Evolutionary conservation across 1,140 invertebrate species (phyloP), one percentile per base, ranked within the genome.

Genomic region (Fopius arisanus): DNA sequence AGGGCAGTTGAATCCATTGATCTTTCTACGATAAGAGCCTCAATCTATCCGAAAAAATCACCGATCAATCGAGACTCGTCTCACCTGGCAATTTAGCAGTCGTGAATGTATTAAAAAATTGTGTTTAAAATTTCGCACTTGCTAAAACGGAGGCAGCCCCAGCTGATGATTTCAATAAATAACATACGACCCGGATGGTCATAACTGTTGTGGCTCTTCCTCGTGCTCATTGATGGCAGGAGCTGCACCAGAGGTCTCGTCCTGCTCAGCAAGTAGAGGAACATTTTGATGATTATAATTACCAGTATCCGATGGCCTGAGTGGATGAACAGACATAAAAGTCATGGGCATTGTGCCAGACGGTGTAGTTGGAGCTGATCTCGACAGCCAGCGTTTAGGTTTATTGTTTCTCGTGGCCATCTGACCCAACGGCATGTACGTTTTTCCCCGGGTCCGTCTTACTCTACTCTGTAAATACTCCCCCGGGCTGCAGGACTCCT

Each of bases 351-450:
- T 83, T 26, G 83, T 88, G 3, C 91, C 90, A 63, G 91, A 93
- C 0, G 93, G 93, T 0, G 94, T 95, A 2, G 92, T 93, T 0
- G 94, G 94, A 0, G 93, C 94, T 0, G 93, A 94, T 19, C 92
- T 86, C 0, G 93, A 93, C 12, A 92, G 80, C 91, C 92, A 93
- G 40, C 90, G 86, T 79, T 88, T 91, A n/a, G 87, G 75, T 75
- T 87, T 87, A 63, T 87, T 87, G 63, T 76, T 85, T 67, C 79
- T 81, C 5, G 83, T 78, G 74, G 37, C 82, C n/a, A 82, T 76
- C 0, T 80, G 78, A 16, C 87, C 83, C n/a, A 87, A 77, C 0
- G 85, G 85, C 82, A 87, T 84, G 51, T 87, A 87, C 73, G 84
- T 80, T 66, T 87, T 88, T 4, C 84, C 83, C 1, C 86, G 80